Evolutionary conservation across 2,888 invertebrate species (phyloP).

Genomic region (Archips crataeganus): DNA sequence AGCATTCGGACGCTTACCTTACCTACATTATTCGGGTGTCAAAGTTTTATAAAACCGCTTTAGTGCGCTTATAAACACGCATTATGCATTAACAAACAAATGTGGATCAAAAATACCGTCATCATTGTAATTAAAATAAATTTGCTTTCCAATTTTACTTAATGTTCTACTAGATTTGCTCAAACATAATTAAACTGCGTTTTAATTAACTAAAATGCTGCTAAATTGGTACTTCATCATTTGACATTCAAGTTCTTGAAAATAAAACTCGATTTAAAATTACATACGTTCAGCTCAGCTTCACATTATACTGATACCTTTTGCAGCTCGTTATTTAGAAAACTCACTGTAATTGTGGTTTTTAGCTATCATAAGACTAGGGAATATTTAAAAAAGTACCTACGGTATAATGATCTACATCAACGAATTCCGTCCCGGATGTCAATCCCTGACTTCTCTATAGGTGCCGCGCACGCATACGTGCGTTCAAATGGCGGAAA

Average conservation of each 20-base stretch:
- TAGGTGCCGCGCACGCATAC: too few species aligned
- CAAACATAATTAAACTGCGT: constrained; percentile 4
- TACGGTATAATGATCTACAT: too few species aligned
- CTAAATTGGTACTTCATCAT: neutral
- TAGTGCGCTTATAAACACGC: too few species aligned
- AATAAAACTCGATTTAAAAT: neutral
- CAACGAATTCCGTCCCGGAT: too few species aligned
- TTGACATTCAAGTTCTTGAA: neutral
- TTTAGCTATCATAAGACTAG: too few species aligned
- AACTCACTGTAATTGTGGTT: too few species aligned
- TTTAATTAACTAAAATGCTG: neutral
- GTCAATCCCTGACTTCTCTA: too few species aligned
- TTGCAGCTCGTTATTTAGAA: neutral
- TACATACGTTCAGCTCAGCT: neutral
- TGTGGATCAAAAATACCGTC: neutral
- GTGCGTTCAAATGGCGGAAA: too few species aligned
- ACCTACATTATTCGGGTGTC: too few species aligned
- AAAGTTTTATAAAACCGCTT: too few species aligned
- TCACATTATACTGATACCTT: neutral
- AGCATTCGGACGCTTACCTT: too few species aligned
- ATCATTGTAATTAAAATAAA: neutral
- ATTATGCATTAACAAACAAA: neutral
- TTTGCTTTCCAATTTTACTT: neutral
- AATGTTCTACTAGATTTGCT: neutral
- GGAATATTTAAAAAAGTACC: too few species aligned